Conservation (phyloP, 1,140 invertebrate genomes). For the Aphaenogaster floridana region DNA sequence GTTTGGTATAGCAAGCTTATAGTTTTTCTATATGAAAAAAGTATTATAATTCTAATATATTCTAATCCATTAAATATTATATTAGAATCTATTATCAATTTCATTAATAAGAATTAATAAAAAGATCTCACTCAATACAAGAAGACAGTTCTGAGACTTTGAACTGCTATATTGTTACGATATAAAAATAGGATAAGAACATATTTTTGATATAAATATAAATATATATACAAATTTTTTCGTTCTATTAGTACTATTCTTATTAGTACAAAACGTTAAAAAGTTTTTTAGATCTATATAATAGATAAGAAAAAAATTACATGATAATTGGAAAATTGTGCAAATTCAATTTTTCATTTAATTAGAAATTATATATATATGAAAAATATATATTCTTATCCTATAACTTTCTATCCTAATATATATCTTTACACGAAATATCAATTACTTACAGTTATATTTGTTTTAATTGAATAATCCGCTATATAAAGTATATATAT, state of each 20-base stretch:
- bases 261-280: not conserved
- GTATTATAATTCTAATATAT: not conserved
- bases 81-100: slow-evolving; percentile 19
- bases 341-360: not conserved
- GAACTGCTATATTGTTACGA: slow-evolving; percentile 15
- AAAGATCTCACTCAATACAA: slow-evolving; percentile 41
- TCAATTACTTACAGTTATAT: slow-evolving; percentile 60
- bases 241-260: not conserved
- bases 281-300: not conserved
- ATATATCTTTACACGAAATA: not conserved
- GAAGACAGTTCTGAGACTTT: not conserved
- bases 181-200: slow-evolving; percentile 32
- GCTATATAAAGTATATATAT: slow-evolving; percentile 82
- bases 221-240: not conserved
- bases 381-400: slow-evolving; percentile 26
- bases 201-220: slow-evolving; percentile 31
- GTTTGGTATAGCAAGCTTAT: not conserved
- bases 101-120: slow-evolving; percentile 28
- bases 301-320: not conserved
- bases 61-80: not conserved
- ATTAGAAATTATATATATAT: slow-evolving; percentile 5
- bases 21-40: not conserved
- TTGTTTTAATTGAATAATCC: slow-evolving; percentile 78
- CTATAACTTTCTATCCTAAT: not conserved
- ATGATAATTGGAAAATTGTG: not conserved